Conservation (phyloP, 2,113 vertebrate genomes). For the Fulmarus glacialis region DNA sequence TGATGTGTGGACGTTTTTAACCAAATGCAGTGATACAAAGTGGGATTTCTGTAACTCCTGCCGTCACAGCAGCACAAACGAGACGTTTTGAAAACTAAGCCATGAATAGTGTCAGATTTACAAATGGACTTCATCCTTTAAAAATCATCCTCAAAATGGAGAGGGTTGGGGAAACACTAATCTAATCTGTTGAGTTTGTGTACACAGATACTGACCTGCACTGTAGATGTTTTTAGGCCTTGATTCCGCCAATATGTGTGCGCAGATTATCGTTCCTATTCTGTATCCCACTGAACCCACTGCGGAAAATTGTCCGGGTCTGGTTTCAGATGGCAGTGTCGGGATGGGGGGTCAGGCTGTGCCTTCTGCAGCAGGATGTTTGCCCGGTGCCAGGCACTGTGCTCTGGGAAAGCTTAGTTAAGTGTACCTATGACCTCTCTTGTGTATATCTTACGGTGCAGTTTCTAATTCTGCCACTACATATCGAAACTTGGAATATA, state of each 20-base stretch:
- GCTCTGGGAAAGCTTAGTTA: background rate
- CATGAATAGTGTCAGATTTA: rapidly evolving
- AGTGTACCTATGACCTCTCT: background rate
- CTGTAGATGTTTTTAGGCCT: background rate
- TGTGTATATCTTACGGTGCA: rapidly evolving
- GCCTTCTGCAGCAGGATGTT: constrained; percentile 17
- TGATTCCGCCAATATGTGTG: rapidly evolving
- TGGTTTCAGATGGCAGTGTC: background rate
- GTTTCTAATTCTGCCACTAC: background rate
- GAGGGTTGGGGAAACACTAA: background rate
- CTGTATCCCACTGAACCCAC: background rate
- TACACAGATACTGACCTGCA: background rate
- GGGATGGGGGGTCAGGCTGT: background rate
- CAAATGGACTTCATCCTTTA: background rate
- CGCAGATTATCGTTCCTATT: background rate
- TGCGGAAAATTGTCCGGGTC: rapidly evolving
- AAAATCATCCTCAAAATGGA: background rate
- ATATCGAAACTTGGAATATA: rapidly evolving
- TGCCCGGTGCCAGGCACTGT: background rate
- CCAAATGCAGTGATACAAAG: too few species aligned
- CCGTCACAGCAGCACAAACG: background rate
- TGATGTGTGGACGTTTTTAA: background rate
- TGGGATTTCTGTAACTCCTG: background rate
- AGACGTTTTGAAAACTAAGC: background rate
- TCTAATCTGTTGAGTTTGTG: background rate